Conservation (phyloP, 2,113 vertebrate species). For the Takifugu bimaculatus region DNA sequence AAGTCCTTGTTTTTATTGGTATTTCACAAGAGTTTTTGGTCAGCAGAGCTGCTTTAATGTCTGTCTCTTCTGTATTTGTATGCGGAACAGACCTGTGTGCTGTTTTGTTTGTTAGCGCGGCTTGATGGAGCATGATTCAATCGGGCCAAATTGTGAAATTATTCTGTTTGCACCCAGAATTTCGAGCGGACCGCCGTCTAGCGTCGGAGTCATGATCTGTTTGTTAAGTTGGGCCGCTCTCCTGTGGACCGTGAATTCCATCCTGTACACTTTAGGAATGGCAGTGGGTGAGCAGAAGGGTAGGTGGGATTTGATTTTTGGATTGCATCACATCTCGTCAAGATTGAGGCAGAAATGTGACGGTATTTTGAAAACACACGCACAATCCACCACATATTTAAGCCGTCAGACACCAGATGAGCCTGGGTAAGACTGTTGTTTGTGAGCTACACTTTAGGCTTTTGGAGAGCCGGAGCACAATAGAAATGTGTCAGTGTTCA, state of each 20-base stretch:
- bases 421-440: background rate
- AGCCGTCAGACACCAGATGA: background rate
- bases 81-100: too few relatives aligned
- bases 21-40: too few relatives aligned
- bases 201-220: conserved; percentile 80
- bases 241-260: conserved; percentile 74
- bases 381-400: too few relatives aligned
- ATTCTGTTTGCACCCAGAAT: conserved; percentile 72
- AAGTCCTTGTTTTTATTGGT: too few relatives aligned
- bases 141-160: conserved; percentile 3
- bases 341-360: too few relatives aligned
- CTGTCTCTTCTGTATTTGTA: too few relatives aligned
- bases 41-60: too few relatives aligned
- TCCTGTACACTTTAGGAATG: conserved; percentile 76
- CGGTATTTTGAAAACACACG: too few relatives aligned
- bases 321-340: background rate
- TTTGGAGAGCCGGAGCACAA: background rate
- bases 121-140: background rate
- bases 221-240: conserved; percentile 76
- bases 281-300: conserved; percentile 83
- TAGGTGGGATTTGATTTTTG: conserved; percentile 59
- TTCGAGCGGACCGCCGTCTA: conserved; percentile 67
- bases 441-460: background rate
- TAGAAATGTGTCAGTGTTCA: conserved; percentile 8
- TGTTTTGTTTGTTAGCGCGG: too few relatives aligned